Evolutionary conservation across 2,888 invertebrate genomes (phyloP).

Genomic region (Crepidodera aurea): DNA sequence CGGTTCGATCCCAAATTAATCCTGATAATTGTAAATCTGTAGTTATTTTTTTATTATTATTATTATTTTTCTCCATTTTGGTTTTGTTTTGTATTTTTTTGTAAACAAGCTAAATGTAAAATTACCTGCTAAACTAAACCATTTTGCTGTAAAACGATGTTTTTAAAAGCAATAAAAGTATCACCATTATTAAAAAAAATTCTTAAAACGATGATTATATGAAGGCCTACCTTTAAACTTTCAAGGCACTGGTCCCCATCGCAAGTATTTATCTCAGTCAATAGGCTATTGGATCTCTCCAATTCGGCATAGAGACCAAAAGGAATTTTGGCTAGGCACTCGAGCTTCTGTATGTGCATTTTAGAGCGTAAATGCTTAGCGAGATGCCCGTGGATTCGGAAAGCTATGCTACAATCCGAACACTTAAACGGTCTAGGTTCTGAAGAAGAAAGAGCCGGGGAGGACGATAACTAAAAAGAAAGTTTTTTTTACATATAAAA

Average conservation of each 20-base stretch:
- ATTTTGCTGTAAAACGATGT: no score
- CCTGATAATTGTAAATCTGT: no score
- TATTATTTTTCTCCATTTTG: no score
- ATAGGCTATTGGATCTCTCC: slow-evolving; percentile 86
- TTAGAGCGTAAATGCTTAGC: slow-evolving; percentile 96
- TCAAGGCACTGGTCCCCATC: slow-evolving; percentile 95
- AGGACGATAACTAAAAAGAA: slow-evolving; percentile 59
- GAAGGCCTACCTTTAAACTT: slow-evolving; percentile 84
- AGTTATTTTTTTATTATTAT: no score
- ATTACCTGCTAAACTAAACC: no score
- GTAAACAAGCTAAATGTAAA: no score
- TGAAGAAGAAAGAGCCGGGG: slow-evolving; percentile 77
- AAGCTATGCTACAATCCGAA: slow-evolving; percentile 94
- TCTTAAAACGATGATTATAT: no score
- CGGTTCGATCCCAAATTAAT: no score
- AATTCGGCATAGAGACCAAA: slow-evolving; percentile 95
- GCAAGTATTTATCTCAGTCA: slow-evolving; percentile 95
- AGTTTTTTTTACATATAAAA: no score
- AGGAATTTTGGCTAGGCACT: slow-evolving; percentile 90
- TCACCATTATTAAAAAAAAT: no score
- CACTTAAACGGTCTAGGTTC: slow-evolving; percentile 97
- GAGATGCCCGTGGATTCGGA: slow-evolving; percentile 95
- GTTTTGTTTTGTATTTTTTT: no score
- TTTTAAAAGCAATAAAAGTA: no score
- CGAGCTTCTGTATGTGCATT: slow-evolving; percentile 94